Evolutionary conservation across 2,797 vertebrate genomes (phyloP), one percentile per base, ranked within the genome.

Genomic region (Xenopus petersii): DNA sequence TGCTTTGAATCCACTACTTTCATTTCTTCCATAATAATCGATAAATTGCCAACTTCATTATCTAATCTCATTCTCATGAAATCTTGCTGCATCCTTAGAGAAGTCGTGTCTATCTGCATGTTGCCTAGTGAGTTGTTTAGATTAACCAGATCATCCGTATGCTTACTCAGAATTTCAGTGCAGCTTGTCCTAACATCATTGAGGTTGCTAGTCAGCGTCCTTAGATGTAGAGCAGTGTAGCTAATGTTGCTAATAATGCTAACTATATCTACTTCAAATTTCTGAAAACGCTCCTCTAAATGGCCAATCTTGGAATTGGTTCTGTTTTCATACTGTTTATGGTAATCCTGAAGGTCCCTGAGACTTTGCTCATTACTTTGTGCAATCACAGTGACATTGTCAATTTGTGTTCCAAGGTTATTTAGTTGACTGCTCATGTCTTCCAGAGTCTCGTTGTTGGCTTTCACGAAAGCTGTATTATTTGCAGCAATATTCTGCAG

Each of bases 21-120:
- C 97, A 99, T 97, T 89, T 99, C 97, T 87, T 98, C 96, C 95
- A 96, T 98, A 75, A 98, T 91, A 65, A 95, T 86, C 0, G 94
- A 96, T 74, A 99, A 91, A 80, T 91, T 95, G 82, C 93, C 93
- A 79, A 99, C 94, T 89, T 99, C 96, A 49, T 91, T 93, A 81
- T 98, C 97, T 86, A 99, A 82, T 64, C 95, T 90, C 0, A 90
- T 89, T 26, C 93, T 89, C 87, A 99, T 91, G 75, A 91, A 89
- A 48, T 97, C 95, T 84, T 98, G 97, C 61, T 96, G 95, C 67
- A 91, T 86, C 81, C 90, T 93, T 75, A 98, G 92, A 77, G 86
- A 82, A 55, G 89, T 73, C 3, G 92, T 87, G 66, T 96, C 95
- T 60, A 90, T 82, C 71, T 92, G 92, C 81, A 95, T 84, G n/a